Base-by-base conservation (phyloP, 2,113 vertebrate species). In the Leucopsar rothschildi region DNA sequence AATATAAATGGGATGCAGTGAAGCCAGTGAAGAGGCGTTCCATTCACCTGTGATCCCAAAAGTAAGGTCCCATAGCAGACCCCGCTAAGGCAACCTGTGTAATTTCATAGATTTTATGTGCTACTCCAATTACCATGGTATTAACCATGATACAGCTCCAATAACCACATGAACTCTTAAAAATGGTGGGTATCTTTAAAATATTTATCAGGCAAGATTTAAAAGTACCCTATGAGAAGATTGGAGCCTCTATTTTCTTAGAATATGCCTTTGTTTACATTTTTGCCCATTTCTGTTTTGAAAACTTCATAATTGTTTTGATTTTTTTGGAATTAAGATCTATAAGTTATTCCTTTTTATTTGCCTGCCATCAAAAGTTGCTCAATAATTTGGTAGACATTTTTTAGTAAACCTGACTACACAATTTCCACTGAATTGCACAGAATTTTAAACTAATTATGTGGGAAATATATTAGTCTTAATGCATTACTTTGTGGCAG, bases 81-180 rank as follows among this genome's bases (percentile, higher is more conserved):
- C 5, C 33, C 9, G 1, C 4, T 42, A 53, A 39, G 1, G 0
- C 22, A 71, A 28, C 28, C 15, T 71, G 2, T 1, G 2, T 39
- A 39, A 39, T 39, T 39, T 39, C 39, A 39, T 39, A 39, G 39
- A 39, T 39, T 39, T 39, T 39, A 39, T 80, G 23, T 49, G 17
- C 22, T 63, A 5, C 33, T 11, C 7, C 9, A 39, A 19, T 82
- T 75, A 53, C 7, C 24, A 47, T 53, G 83, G 23, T 10, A 24
- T 50, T 83, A 92, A 82, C n/a, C 15, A 77, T 80, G 37, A 55
- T 61, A 31, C 10, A 72, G 23, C 15, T 60, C 15, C 31, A 73
- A 9, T 37, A 57, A 63, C 10, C 8, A 40, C 25, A 50, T 27
- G 12, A 86, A 49, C 20, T 28, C 20, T 45, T 56, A 63, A 85